Evolutionary conservation across 2,113 vertebrate genomes (phyloP), one percentile per base, ranked within the genome.

Genomic region (Notarius lentiginosus): DNA sequence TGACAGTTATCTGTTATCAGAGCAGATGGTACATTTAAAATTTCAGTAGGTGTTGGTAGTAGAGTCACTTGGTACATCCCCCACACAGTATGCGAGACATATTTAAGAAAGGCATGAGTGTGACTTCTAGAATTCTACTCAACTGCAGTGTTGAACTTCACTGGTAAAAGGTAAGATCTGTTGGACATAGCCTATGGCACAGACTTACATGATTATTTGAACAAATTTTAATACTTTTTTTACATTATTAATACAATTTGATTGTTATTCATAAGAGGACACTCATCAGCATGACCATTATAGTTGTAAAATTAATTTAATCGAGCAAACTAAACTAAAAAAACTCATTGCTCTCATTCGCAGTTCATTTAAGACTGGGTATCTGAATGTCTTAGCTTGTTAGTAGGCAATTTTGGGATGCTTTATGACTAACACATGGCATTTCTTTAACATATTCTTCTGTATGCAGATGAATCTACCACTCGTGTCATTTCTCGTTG

Each of bases 381-480:
- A 22, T 9, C 11, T 68, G 65, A 68, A 68, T 70, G 27, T 68
- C 11, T 34, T 34, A 34, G 27, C 5, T 70, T 66, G n/a, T 66
- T 72, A 2, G 14, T n/a, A 68, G 12, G 27, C 66, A 72, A 20
- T 41, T 41, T 72, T 7, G 18, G 10, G 34, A 72, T 77, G 22
- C 49, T 79, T 58, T 5, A 60, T 80, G 12, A 18, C 18, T 7
- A 11, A 1, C 20, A 41, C 41, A 41, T 41, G 41, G 2, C 12
- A 22, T 61, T 41, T 60, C 27, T 14, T 41, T 20, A 41, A 80
- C 53, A 58, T 7, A 72, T 27, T 70, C 9, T 79, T 79, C 68
- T 53, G 14, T 53, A 47, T 82, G 49, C 58, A 88, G 83, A 85
- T 89, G 88, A 56, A 88, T 60, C 10, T 63, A 11, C 66, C 61